phyloP scores from a whole-genome alignment of 2,797 vertebrate species.

The Podarcis lilfordi region DNA sequence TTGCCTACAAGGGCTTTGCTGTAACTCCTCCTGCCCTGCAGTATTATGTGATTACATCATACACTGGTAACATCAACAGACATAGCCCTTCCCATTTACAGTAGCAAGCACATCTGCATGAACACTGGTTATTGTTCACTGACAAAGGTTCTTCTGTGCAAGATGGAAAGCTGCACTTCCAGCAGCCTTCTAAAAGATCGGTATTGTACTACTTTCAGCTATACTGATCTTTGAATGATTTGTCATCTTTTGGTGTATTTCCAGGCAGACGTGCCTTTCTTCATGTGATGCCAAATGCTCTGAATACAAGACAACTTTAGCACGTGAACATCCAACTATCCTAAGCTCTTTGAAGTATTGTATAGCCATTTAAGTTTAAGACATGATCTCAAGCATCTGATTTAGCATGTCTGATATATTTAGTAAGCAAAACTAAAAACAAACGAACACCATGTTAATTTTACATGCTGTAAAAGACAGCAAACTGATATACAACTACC shows the following conservation, averaged over 20 bases:
- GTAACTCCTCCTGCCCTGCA: not conserved
- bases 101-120: not conserved
- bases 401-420: too few relatives aligned
- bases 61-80: not conserved
- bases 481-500: too few relatives aligned
- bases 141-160: not conserved
- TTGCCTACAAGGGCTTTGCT: not conserved
- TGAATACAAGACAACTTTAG: not conserved
- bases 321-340: not conserved
- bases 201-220: not conserved
- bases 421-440: too few relatives aligned
- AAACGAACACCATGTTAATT: too few relatives aligned
- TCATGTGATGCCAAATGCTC: not conserved
- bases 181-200: not conserved
- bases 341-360: not conserved
- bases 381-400: not conserved
- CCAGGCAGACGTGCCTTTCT: not conserved
- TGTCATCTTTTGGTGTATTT: not conserved
- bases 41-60: not conserved
- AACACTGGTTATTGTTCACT: not conserved
- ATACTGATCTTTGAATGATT: not conserved
- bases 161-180: not conserved
- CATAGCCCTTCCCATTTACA: not conserved
- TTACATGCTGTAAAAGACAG: too few relatives aligned
- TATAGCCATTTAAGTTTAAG: not conserved